Conservation (phyloP, 2,888 invertebrate genomes). For the Troides aeacus region DNA sequence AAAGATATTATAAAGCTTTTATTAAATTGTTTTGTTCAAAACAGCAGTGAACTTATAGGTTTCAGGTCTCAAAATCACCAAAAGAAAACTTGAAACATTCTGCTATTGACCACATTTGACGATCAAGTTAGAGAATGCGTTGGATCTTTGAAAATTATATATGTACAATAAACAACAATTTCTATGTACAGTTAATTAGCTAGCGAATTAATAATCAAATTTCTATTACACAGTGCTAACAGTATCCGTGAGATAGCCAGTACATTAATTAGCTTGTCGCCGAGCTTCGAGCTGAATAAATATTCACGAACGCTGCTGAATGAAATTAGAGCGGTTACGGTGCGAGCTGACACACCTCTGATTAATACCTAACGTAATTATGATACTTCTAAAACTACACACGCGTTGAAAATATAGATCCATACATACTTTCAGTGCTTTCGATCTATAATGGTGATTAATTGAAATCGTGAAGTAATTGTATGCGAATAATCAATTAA, state of each 20-base stretch:
- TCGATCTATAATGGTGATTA: too few relatives aligned
- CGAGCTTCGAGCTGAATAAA: conserved; percentile 19
- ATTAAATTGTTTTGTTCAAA: too few relatives aligned
- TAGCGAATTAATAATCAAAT: conserved; percentile 16
- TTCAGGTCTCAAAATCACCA: too few relatives aligned
- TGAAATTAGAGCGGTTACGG: conserved; percentile 12
- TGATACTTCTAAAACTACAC: background rate
- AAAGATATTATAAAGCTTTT: too few relatives aligned
- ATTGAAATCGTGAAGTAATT: background rate
- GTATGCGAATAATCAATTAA: conserved; percentile 13
- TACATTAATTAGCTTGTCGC: conserved; percentile 30
- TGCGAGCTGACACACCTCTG: background rate
- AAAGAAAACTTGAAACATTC: background rate
- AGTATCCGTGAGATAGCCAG: conserved; percentile 23
- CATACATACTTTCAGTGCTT: too few relatives aligned
- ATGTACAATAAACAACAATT: background rate
- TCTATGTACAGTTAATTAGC: background rate
- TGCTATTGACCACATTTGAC: background rate
- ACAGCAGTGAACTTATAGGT: too few relatives aligned
- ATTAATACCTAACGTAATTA: background rate
- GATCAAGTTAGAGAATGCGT: background rate
- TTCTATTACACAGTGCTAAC: conserved; percentile 23
- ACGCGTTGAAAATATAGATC: too few relatives aligned
- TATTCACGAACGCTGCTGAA: conserved; percentile 12
- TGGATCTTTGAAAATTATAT: background rate